Percentiles rank a stretch among this genome's conserved stretches.
Evolutionary conservation across 2,797 vertebrate species (phyloP).

Genomic region (Leptoclinus maculatus): DNA sequence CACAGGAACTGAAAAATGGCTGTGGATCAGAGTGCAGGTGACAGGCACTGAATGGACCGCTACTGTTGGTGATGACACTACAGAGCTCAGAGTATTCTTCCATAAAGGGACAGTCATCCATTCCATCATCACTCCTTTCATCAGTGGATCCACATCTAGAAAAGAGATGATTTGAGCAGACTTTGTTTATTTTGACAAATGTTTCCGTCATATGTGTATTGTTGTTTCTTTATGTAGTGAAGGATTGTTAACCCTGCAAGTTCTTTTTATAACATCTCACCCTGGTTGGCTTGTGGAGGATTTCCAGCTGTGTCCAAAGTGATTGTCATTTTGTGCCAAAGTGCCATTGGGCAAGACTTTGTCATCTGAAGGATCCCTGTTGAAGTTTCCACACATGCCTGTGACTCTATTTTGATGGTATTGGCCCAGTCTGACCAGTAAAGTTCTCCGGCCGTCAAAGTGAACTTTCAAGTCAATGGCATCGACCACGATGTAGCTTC

Average conservation of each 20-base stretch:
- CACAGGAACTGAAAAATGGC: conserved; percentile 72
- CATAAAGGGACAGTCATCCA: conserved; percentile 44
- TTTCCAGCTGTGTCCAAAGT: conserved; percentile 76
- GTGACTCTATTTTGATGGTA: conserved; percentile 43
- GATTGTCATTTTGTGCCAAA: conserved; percentile 58
- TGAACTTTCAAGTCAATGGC: conserved; percentile 50
- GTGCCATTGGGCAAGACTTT: conserved; percentile 64
- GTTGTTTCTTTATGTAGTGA: neutral
- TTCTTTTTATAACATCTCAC: conserved; percentile 47
- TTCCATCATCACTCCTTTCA: neutral
- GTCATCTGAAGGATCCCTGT: conserved; percentile 68
- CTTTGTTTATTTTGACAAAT: neutral
- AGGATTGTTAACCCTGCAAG: neutral
- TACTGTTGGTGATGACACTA: conserved; percentile 71
- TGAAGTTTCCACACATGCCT: conserved; percentile 79
- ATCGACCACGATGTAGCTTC: conserved; percentile 36
- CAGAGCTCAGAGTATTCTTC: conserved; percentile 73
- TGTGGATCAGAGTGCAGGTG: conserved; percentile 66
- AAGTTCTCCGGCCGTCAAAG: conserved; percentile 59
- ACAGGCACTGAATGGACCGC: conserved; percentile 76
- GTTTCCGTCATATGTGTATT: neutral
- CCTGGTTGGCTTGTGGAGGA: conserved; percentile 64
- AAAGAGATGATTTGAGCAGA: conserved; percentile 3
- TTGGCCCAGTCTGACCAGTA: conserved; percentile 62
- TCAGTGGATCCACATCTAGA: conserved; percentile 67